A percentile compares a stretch with the other conserved stretches of the same genome.
These are phyloP conservation scores for Delphinus delphis DNA, from an alignment of 2,113 vertebrate species.

Conservation along the genomic window DNA sequence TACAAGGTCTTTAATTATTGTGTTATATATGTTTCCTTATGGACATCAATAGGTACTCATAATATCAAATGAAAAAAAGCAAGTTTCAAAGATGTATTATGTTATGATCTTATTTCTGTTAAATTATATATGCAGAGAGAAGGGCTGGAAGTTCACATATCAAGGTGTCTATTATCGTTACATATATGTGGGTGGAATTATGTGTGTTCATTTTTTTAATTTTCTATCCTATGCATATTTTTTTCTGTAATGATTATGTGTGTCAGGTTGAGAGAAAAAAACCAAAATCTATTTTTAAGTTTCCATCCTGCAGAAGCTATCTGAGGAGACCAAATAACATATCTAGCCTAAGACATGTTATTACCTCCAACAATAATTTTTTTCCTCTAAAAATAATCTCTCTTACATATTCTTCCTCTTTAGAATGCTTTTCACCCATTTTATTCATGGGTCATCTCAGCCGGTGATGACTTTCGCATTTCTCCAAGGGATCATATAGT, in stretches of 20 bases:
- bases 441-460: not conserved
- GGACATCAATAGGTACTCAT: not conserved
- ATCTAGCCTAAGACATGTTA: not conserved
- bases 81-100: not conserved
- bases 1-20: not conserved
- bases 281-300: not conserved
- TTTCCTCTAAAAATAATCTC: slow-evolving; percentile 20
- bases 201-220: not conserved
- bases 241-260: not conserved
- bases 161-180: not conserved
- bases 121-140: not conserved
- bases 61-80: not conserved
- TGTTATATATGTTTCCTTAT: not conserved
- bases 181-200: not conserved
- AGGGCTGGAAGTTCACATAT: not conserved
- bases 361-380: not conserved
- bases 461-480: not conserved
- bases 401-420: not conserved
- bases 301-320: not conserved
- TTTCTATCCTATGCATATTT: not conserved
- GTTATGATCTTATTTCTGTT: not conserved
- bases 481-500: not conserved
- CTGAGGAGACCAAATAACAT: not conserved
- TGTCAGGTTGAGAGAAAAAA: not conserved
- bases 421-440: not conserved